Percentiles rank a stretch among this genome's conserved stretches.
These are phyloP conservation scores for Coregonus suidteri DNA, from an alignment of 2,797 vertebrate genomes.

Conservation along the genomic window DNA sequence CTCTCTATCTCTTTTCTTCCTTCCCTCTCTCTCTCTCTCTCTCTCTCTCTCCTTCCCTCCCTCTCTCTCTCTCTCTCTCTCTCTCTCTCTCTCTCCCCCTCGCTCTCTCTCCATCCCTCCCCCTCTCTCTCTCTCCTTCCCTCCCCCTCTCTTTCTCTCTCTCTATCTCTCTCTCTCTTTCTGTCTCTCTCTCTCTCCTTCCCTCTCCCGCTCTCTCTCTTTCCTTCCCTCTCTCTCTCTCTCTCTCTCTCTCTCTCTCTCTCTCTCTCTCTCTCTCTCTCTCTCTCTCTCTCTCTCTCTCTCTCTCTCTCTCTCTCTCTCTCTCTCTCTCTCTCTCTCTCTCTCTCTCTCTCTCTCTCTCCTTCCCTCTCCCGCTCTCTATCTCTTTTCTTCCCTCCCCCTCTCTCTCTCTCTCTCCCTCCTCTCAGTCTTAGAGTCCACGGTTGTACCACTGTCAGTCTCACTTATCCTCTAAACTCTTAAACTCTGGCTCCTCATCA, in stretches of 20 bases:
- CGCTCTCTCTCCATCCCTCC: neutral
- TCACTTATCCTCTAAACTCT: conserved; percentile 68
- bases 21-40: conserved; percentile 30
- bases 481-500: conserved; percentile 64
- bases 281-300: conserved; percentile 25
- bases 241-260: conserved; percentile 25
- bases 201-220: neutral
- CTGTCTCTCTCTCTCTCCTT: neutral
- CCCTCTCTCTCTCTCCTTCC: too few species aligned
- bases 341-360: conserved; percentile 22
- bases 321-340: conserved; percentile 14
- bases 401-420: conserved; percentile 35
- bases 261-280: too few species aligned
- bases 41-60: conserved; percentile 21
- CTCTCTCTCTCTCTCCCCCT: too few species aligned
- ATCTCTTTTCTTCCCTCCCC: conserved; percentile 27
- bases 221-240: neutral
- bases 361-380: conserved; percentile 26
- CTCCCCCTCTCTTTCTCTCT: neutral
- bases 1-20: conserved; percentile 23
- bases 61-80: conserved; percentile 28
- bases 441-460: conserved; percentile 61
- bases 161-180: conserved; percentile 25
- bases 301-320: conserved; percentile 28
- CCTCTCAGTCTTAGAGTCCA: conserved; percentile 39